Base-by-base conservation (phyloP, 2,113 vertebrate species). In the Anseranas semipalmata region DNA sequence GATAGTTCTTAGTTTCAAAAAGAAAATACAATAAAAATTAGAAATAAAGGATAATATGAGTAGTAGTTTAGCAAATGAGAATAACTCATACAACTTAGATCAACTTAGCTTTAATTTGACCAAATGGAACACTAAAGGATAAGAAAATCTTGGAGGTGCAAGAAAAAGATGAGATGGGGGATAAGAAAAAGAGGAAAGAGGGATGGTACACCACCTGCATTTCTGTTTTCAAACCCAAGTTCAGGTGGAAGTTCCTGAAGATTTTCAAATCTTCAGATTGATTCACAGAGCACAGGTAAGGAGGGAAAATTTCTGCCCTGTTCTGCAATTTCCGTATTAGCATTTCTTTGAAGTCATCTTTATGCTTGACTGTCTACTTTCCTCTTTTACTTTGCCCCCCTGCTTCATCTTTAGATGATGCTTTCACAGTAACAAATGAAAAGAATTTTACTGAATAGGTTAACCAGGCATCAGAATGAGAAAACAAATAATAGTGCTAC, bases 171-270 rank as follows among this genome's bases (percentile, higher is more conserved):
- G 13, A 56, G 15, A 55, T 12, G 48, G 48, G 17, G 24, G 10
- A 27, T 68, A 80, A 56, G 0, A n/a, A n/a, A n/a, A n/a, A n/a
- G n/a, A n/a, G n/a, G 0, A 78, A 81, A 53, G 43, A 80, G n/a
- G 14, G 14, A 15, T 91, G 41, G 37, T 62, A 50, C 24, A 66
- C 89, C 52, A 78, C 17, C 56, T 55, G 60, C 50, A 52, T 78
- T 67, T 91, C 70, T 41, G 7, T 20, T 85, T 91, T 78, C 82
- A 18, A 90, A 55, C 13, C 4, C 15, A 78, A 63, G 12, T 35
- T 93, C 32, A 56, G 37, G 33, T 48, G 53, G 35, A 74, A 15
- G 3, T 25, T 87, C 46, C 60, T 75, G 25, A 58, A 59, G 21
- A 63, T 62, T 71, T 58, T 27, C 13, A 85, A 22, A 41, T 59